Evolutionary conservation across 1,140 invertebrate genomes (phyloP).

Genomic region (Drosophila lacertosa): DNA sequence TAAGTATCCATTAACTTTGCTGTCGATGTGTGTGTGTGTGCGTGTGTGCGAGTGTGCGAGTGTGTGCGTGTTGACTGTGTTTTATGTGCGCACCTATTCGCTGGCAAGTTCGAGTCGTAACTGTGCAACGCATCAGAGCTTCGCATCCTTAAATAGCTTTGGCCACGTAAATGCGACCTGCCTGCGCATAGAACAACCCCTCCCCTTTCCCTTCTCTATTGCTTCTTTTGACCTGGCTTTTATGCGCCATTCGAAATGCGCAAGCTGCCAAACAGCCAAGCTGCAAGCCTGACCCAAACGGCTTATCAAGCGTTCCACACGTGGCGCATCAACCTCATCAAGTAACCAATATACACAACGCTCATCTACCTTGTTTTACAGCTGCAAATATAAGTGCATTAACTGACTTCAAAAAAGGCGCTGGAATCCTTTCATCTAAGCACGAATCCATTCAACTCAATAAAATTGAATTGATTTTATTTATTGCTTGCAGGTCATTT

Average conservation of each 20-base stretch:
- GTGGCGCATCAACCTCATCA: slow-evolving; percentile 14
- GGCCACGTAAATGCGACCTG: slow-evolving; percentile 41
- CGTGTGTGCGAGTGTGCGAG: slow-evolving; percentile 15
- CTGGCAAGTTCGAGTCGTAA: slow-evolving; percentile 67
- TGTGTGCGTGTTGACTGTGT: slow-evolving; percentile 6
- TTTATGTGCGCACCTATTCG: slow-evolving; percentile 54
- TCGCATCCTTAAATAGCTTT: slow-evolving; percentile 81
- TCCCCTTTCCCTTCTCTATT: slow-evolving; percentile 4
- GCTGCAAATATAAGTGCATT: slow-evolving; percentile 22
- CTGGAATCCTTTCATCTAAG: too few species aligned
- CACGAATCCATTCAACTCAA: too few species aligned
- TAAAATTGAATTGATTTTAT: too few species aligned
- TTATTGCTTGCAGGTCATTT: too few species aligned
- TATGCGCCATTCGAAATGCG: slow-evolving; percentile 52
- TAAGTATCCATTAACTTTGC: slow-evolving; percentile 25
- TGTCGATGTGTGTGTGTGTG: background rate
- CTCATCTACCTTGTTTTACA: slow-evolving; percentile 12
- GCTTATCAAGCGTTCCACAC: slow-evolving; percentile 38
- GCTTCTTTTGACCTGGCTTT: slow-evolving; percentile 55
- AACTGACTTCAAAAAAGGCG: too few species aligned
- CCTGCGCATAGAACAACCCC: slow-evolving; percentile 5
- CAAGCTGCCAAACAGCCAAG: slow-evolving; percentile 26
- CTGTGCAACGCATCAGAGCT: slow-evolving; percentile 74
- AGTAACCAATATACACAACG: slow-evolving; percentile 3
- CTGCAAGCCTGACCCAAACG: slow-evolving; percentile 5